phyloP scores from a whole-genome alignment of 2,888 invertebrate species.

The Nephrotoma appendiculata region DNA sequence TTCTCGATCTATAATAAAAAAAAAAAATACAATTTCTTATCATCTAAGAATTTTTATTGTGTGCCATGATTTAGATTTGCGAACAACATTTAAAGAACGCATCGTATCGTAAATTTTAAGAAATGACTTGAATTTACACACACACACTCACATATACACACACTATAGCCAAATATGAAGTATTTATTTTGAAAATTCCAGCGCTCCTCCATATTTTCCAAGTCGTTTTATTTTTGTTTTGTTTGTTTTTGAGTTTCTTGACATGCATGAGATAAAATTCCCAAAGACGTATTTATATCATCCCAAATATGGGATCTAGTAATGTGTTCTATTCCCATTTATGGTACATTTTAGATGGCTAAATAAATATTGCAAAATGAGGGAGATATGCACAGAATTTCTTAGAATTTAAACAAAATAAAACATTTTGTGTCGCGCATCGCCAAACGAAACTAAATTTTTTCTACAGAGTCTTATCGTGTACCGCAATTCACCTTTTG shows the following conservation, averaged over 20 bases:
- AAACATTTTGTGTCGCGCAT: too few species aligned
- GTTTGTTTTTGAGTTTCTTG: neutral
- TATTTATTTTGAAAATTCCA: neutral
- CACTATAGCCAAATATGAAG: neutral
- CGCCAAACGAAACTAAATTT: neutral
- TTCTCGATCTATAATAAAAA: neutral
- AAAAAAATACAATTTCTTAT: neutral
- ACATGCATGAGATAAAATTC: neutral
- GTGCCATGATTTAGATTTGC: neutral
- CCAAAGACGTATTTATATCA: neutral
- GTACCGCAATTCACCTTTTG: neutral
- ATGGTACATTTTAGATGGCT: neutral
- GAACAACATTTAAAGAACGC: neutral
- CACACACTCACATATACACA: neutral
- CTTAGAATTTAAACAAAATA: neutral
- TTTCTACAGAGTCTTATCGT: neutral
- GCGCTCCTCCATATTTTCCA: neutral
- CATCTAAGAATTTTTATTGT: neutral
- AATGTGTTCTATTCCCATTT: neutral
- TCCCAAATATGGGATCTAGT: neutral
- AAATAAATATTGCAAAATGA: neutral
- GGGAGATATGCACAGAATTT: neutral
- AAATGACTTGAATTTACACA: neutral
- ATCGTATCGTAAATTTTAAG: neutral
- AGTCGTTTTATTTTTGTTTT: neutral